Evolutionary conservation across 2,888 invertebrate genomes (phyloP).

Genomic region (Phaonia tiefii): DNA sequence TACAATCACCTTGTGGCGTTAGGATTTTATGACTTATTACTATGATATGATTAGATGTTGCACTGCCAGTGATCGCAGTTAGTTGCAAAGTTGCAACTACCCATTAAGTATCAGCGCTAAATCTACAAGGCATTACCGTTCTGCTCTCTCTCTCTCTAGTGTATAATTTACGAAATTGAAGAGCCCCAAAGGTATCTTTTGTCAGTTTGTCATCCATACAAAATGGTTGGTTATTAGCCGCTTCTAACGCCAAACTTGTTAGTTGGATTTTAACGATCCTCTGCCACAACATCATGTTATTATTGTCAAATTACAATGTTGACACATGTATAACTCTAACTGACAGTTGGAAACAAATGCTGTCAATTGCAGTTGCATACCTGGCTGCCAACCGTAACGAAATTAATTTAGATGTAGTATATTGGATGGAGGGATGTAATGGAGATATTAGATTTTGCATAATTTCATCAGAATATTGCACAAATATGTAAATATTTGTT

Average conservation of each 20-base stretch:
- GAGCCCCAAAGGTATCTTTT: not conserved
- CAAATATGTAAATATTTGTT: no score
- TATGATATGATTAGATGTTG: not conserved
- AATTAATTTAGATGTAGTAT: slow-evolving; percentile 34
- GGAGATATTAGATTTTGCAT: slow-evolving; percentile 4
- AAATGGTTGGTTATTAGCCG: not conserved
- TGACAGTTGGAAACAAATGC: not conserved
- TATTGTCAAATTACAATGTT: slow-evolving; percentile 37
- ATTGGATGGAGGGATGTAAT: not conserved
- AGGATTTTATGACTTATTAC: not conserved
- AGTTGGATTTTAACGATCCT: slow-evolving; percentile 32
- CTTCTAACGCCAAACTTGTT: slow-evolving; percentile 43
- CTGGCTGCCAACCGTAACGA: slow-evolving; percentile 1
- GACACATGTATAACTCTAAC: slow-evolving; percentile 31
- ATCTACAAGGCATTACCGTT: slow-evolving; percentile 74
- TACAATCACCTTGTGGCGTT: no score
- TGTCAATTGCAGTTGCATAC: slow-evolving; percentile 1
- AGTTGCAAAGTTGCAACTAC: not conserved
- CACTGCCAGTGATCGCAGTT: not conserved
- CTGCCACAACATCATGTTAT: slow-evolving; percentile 8
- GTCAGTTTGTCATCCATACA: not conserved
- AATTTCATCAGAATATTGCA: slow-evolving; percentile 20
- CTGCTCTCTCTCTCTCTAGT: not conserved
- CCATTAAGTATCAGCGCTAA: slow-evolving; percentile 63
- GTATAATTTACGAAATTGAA: slow-evolving; percentile 51